Base-by-base conservation (phyloP, 2,113 vertebrate species). In the Ascaphus truei region DNA sequence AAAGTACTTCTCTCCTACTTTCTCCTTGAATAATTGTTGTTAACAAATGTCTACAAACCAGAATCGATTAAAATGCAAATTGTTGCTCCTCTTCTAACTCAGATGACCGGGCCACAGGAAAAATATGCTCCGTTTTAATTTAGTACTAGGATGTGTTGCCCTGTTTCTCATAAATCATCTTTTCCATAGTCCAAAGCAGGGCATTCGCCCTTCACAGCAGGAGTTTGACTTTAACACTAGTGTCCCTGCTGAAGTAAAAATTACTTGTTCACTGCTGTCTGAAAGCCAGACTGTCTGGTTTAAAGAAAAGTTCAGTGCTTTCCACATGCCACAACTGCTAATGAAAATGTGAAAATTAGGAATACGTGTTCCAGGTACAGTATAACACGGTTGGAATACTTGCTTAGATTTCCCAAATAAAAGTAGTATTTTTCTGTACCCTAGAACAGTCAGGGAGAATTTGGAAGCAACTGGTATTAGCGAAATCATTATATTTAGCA, bases 121-220 rank as follows among this genome's bases (percentile, higher is more conserved):
- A 69, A 68, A 68, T 59, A 58, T 68, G 55, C 29, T 34, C 65
- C 53, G 18, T 18, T 68, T 68, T 68, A 68, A 68, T 68, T 68
- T 68, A 68, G 65, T 50, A 25, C 65, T 47, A 37, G 36, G 53
- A 59, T 68, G 50, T 68, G 55, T 50, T 68, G 65, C 65, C 53
- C 65, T 50, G 65, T 68, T 39, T 59, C 65, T 68, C 55, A 50
- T 68, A 68, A 68, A 68, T 68, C 55, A 68, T 41, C 41, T 37
- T 48, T 59, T 48, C 65, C 41, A 27, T 59, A 59, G 1, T 26
- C 20, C 59, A 73, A 68, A 73, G 78, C 71, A 56, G 66, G 78
- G 76, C 67, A 12, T 34, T 51, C 72, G 77, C 72, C 74, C 73
- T 79, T 84, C 75, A 69, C 72, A 53, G 72, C 56, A 51, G 15